Evolutionary conservation across 1,140 invertebrate genomes (phyloP).

Genomic region (Amyelois transitella): DNA sequence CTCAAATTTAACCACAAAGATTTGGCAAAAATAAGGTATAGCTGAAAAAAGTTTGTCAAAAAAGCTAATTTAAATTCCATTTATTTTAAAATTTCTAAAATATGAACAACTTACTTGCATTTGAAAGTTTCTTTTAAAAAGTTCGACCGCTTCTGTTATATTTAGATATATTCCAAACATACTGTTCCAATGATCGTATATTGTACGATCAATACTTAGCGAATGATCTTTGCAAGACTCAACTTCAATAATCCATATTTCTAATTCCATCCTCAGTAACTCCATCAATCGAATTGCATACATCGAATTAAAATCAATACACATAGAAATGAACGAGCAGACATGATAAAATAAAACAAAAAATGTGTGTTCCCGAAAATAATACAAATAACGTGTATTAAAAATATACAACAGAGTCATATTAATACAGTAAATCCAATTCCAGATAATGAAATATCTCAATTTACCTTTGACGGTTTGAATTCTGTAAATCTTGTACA

Average conservation of each 20-base stretch:
- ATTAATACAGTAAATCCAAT: background rate
- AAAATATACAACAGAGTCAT: background rate
- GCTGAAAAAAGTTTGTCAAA: too few species aligned
- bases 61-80: too few species aligned
- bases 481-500: background rate
- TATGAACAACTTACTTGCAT: background rate
- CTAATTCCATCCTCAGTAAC: background rate
- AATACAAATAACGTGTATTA: background rate
- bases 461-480: background rate
- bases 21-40: too few species aligned
- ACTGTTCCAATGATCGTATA: background rate
- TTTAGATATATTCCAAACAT: background rate
- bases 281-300: background rate
- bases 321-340: background rate
- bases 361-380: background rate
- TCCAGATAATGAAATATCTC: background rate
- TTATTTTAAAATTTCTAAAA: too few species aligned
- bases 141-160: background rate
- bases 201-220: too few species aligned
- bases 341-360: background rate
- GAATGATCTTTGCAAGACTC: background rate
- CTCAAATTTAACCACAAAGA: too few species aligned
- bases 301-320: background rate
- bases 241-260: background rate
- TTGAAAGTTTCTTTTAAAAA: background rate